Percentiles rank a stretch among this genome's conserved stretches.
These are phyloP conservation scores for Sesamia nonagrioides DNA, from an alignment of 1,140 invertebrate species.

Conservation along the genomic window DNA sequence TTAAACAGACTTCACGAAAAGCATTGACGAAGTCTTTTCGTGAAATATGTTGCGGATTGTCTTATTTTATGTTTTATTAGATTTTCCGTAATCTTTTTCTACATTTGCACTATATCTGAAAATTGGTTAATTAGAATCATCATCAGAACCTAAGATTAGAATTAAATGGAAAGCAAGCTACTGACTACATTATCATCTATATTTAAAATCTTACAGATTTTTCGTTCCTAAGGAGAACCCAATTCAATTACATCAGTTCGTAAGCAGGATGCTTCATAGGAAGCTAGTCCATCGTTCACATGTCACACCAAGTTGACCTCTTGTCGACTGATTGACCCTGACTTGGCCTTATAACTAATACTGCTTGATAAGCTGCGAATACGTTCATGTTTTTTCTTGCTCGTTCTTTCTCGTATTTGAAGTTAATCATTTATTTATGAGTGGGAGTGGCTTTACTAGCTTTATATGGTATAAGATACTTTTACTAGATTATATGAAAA, in stretches of 20 bases:
- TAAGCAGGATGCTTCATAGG: neutral
- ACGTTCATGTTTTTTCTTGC: slow-evolving; percentile 12
- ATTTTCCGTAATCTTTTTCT: too few relatives aligned
- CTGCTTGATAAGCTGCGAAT: slow-evolving; percentile 36
- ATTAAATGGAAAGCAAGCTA: too few relatives aligned
- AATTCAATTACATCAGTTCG: neutral
- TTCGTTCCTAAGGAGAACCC: neutral
- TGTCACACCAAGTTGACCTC: slow-evolving; percentile 8
- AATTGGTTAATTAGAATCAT: too few relatives aligned
- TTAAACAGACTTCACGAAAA: too few relatives aligned
- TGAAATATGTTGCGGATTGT: too few relatives aligned
- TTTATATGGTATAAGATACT: too few relatives aligned
- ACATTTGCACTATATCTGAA: too few relatives aligned
- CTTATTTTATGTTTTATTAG: too few relatives aligned
- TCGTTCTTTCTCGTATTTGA: neutral
- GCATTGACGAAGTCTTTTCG: neutral
- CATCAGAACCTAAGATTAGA: too few relatives aligned
- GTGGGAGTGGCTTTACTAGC: neutral
- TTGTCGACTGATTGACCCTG: slow-evolving; percentile 23
- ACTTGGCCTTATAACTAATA: slow-evolving; percentile 4
- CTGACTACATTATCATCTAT: too few relatives aligned
- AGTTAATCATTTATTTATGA: neutral
- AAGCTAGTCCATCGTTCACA: neutral
- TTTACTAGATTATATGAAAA: too few relatives aligned
- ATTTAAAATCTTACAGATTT: too few relatives aligned